Conservation (phyloP, 2,888 invertebrate species). For the Polydrusus pterygomalis region DNA sequence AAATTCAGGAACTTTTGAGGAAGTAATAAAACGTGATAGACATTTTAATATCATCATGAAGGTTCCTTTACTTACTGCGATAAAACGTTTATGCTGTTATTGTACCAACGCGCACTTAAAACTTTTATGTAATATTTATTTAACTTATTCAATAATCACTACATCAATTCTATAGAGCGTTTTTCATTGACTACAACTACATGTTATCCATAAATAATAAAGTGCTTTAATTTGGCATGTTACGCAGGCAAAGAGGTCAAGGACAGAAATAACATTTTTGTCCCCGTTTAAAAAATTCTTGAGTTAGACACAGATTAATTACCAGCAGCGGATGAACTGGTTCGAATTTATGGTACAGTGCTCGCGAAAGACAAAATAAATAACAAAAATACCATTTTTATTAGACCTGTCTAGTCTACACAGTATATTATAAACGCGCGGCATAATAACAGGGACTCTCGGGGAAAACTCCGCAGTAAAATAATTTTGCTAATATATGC, state of each 20-base stretch:
- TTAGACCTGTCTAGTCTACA: too few relatives aligned
- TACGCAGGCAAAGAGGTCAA: background rate
- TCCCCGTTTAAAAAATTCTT: constrained; percentile 1
- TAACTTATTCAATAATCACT: background rate
- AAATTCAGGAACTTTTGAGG: too few relatives aligned
- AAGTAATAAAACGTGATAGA: too few relatives aligned
- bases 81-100: too few relatives aligned
- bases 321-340: background rate
- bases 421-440: too few relatives aligned
- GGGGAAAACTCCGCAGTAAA: too few relatives aligned
- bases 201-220: background rate
- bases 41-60: background rate
- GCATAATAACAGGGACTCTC: too few relatives aligned
- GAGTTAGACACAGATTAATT: background rate
- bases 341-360: constrained; percentile 5
- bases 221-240: constrained; percentile 1
- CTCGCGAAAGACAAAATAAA: constrained; percentile 32
- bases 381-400: too few relatives aligned
- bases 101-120: background rate
- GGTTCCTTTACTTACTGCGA: too few relatives aligned
- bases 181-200: background rate
- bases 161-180: background rate
- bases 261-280: background rate
- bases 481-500: too few relatives aligned
- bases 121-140: background rate